Base-by-base conservation (phyloP, 2,113 vertebrate species). In the Nibea albiflora region DNA sequence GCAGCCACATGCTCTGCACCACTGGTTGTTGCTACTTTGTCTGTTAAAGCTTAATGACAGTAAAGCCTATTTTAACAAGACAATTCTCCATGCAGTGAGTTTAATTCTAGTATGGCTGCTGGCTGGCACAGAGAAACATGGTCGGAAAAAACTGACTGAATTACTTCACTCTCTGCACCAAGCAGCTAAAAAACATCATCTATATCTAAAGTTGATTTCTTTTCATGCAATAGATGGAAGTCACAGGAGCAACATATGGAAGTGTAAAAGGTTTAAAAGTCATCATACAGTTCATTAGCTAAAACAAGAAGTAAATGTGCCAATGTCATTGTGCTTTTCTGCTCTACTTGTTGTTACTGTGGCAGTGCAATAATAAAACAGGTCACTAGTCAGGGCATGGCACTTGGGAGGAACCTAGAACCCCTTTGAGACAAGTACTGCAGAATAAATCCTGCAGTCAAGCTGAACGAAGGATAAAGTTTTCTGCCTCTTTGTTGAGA, bases 51-150 rank as follows among this genome's bases (percentile, higher is more conserved):
- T 62, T 83, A 77, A 85, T 86, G 77, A 83, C 22, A 63, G 80
- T 78, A 76, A 88, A 83, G 63, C 67, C 72, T 46, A 53, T 83
- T 85, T 85, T 73, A 85, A 83, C 79, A 73, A 85, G 67, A 62
- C 76, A 73, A 88, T 88, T 85, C 56, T 83, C 67, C 72, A 88
- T 69, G 76, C 67, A 63, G 4, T 1, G 12, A n/a, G 61, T 68
- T 68, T 76, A 75, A 82, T 79, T 79, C 61, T 67, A 82, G 61
- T 75, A 72, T 19, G 63, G 56, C 54, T 10, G 58, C 52, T 28
- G 56, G 3, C 54, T 73, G 28, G 7, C 19, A 46, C 35, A 8
- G 16, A 9, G 22, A 76, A 71, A 54, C 49, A 22, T 28, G 28
- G 73, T 42, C 35, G 44, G 53, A 73, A 47, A 73, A 47, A 62